Conservation (phyloP, 2,888 invertebrate genomes). For the Galeruca laticollis region DNA sequence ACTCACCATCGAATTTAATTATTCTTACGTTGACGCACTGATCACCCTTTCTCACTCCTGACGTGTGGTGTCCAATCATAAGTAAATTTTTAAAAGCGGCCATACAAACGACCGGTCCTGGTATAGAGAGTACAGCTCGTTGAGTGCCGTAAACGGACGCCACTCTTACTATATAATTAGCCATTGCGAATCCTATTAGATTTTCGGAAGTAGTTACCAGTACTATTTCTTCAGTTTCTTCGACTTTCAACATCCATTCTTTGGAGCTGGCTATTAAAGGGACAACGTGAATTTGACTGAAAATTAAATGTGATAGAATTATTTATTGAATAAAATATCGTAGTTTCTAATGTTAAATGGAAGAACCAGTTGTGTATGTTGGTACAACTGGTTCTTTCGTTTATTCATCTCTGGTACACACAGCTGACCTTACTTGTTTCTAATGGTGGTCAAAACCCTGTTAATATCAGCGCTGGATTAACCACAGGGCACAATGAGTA, state of each 20-base stretch:
- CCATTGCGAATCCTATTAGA: constrained; percentile 85
- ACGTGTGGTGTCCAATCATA: constrained; percentile 76
- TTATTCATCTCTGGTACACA: too few relatives aligned
- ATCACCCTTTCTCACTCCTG: constrained; percentile 68
- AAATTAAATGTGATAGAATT: constrained; percentile 35
- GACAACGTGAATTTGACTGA: constrained; percentile 80
- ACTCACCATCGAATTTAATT: constrained; percentile 67
- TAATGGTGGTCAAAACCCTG: too few relatives aligned
- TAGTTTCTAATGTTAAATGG: too few relatives aligned
- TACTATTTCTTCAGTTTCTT: constrained; percentile 82
- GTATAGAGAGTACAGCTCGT: constrained; percentile 78
- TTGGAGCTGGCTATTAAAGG: constrained; percentile 81
- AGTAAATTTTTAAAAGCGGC: constrained; percentile 74
- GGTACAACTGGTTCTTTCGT: too few relatives aligned
- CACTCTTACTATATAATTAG: constrained; percentile 80
- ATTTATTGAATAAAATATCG: background rate
- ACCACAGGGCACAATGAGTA: too few relatives aligned
- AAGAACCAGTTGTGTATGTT: too few relatives aligned
- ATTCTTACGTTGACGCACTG: constrained; percentile 71
- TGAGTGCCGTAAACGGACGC: constrained; percentile 91
- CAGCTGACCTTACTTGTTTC: too few relatives aligned
- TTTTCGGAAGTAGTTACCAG: constrained; percentile 77
- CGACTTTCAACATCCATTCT: constrained; percentile 87
- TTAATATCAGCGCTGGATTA: too few relatives aligned
- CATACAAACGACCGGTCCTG: constrained; percentile 80